Conservation (phyloP, 2,888 invertebrate species). For the Conus canariensis region DNA sequence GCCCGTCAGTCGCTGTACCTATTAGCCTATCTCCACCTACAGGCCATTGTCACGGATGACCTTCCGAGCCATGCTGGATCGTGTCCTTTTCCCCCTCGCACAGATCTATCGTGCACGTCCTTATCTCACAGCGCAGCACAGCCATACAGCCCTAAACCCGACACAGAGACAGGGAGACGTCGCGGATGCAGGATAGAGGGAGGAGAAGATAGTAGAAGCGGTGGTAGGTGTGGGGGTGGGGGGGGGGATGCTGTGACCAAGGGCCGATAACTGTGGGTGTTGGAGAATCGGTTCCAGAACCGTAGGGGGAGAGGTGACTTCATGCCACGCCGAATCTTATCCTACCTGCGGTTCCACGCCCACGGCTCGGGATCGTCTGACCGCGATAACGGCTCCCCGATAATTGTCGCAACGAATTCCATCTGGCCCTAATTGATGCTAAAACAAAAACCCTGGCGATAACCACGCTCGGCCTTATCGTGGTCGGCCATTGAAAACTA, state of each 20-base stretch:
- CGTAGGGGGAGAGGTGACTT: neutral
- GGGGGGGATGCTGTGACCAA: neutral
- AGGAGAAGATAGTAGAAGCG: too few species aligned
- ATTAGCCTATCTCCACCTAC: neutral
- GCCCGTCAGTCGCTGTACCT: neutral
- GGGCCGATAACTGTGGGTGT: constrained; percentile 5
- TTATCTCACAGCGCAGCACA: neutral
- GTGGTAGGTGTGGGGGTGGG: neutral
- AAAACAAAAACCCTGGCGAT: constrained; percentile 40
- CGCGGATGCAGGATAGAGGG: neutral
- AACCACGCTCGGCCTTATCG: constrained; percentile 7
- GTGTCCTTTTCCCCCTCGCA: neutral
- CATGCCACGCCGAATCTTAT: constrained; percentile 40
- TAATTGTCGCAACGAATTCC: constrained; percentile 50
- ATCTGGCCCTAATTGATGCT: constrained; percentile 51
- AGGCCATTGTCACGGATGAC: constrained; percentile 1
- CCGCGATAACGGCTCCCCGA: constrained; percentile 39
- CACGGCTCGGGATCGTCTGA: constrained; percentile 31
- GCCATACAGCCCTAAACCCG: neutral
- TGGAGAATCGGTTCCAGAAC: constrained; percentile 23
- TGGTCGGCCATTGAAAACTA: constrained; percentile 29
- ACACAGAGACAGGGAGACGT: neutral
- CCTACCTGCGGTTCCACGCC: constrained; percentile 38
- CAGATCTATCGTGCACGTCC: too few species aligned
- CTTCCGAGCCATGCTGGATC: neutral